phyloP scores from a whole-genome alignment of 2,888 invertebrate genomes.

The Metalampra italica region DNA sequence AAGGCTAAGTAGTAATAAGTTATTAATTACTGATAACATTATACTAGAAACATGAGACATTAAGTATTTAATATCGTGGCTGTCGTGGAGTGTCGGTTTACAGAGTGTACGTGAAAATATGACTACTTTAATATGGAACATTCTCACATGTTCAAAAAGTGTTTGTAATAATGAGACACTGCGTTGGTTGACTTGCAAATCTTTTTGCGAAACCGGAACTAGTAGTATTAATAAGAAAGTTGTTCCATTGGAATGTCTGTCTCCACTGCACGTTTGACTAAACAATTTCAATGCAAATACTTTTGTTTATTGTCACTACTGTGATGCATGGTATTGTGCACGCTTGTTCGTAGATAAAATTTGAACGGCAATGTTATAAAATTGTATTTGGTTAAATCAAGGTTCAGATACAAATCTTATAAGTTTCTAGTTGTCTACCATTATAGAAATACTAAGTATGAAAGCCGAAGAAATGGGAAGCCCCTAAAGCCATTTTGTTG shows the following conservation, averaged over 20 bases:
- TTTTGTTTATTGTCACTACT: neutral
- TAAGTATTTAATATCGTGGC: neutral
- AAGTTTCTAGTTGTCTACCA: too few relatives aligned
- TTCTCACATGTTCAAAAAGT: neutral
- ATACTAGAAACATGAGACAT: too few relatives aligned
- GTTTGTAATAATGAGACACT: neutral
- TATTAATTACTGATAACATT: too few relatives aligned
- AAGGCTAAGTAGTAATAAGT: too few relatives aligned
- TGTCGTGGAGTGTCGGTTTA: neutral
- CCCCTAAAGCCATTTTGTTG: too few relatives aligned
- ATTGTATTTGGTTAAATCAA: too few relatives aligned
- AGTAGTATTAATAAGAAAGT: slow-evolving; percentile 15
- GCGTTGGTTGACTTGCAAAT: slow-evolving; percentile 15
- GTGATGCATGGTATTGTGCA: too few relatives aligned
- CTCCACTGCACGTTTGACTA: neutral
- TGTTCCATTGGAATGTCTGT: slow-evolving; percentile 4
- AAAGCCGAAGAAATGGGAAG: neutral
- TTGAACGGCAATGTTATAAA: neutral
- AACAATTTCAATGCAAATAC: neutral
- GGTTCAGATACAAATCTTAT: too few relatives aligned
- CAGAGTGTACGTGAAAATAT: neutral
- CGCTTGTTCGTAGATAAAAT: neutral
- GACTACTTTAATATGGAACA: slow-evolving; percentile 1
- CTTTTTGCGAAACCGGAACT: slow-evolving; percentile 13
- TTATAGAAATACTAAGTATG: too few relatives aligned